Percentiles rank a stretch among this genome's conserved stretches.
phyloP scores from a whole-genome alignment of 1,140 invertebrate genomes.

The Lordiphosa clarofinis region DNA sequence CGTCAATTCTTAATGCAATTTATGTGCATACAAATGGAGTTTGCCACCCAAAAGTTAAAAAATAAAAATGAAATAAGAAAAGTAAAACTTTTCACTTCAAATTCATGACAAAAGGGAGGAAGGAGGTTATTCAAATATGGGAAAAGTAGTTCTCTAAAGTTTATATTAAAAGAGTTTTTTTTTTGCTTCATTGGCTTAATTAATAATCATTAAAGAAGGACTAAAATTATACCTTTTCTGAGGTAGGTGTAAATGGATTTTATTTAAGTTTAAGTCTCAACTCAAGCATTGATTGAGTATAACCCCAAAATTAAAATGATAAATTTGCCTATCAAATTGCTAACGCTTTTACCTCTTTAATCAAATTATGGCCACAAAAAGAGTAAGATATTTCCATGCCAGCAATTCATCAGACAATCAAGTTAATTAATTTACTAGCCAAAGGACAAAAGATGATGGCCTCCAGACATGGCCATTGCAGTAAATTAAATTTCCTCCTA shows the following conservation, averaged over 20 bases:
- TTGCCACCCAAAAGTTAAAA: background rate
- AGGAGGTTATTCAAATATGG: slow-evolving; percentile 24
- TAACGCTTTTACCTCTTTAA: slow-evolving; percentile 52
- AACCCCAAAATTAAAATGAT: background rate
- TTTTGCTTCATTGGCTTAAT: too few relatives aligned
- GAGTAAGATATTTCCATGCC: slow-evolving; percentile 2
- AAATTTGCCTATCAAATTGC: slow-evolving; percentile 47
- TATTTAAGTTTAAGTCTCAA: slow-evolving; percentile 37
- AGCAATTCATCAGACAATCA: slow-evolving; percentile 46
- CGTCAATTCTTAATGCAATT: slow-evolving; percentile 47
- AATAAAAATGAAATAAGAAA: too few relatives aligned
- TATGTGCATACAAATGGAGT: slow-evolving; percentile 49
- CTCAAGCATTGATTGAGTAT: slow-evolving; percentile 29
- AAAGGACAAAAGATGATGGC: slow-evolving; percentile 27
- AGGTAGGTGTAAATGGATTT: background rate
- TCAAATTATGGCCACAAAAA: slow-evolving; percentile 49
- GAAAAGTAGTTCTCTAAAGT: slow-evolving; percentile 5
- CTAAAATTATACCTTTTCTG: too few relatives aligned
- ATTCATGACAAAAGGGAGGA: slow-evolving; percentile 15
- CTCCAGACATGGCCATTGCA: slow-evolving; percentile 24
- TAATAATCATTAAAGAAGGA: too few relatives aligned
- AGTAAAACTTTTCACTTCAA: slow-evolving; percentile 23
- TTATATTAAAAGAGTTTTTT: background rate
- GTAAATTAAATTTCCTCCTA: slow-evolving; percentile 64
- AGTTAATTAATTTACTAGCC: slow-evolving; percentile 69